Evolutionary conservation across 2,888 invertebrate genomes (phyloP).

Genomic region (Liodrosophila aerea): DNA sequence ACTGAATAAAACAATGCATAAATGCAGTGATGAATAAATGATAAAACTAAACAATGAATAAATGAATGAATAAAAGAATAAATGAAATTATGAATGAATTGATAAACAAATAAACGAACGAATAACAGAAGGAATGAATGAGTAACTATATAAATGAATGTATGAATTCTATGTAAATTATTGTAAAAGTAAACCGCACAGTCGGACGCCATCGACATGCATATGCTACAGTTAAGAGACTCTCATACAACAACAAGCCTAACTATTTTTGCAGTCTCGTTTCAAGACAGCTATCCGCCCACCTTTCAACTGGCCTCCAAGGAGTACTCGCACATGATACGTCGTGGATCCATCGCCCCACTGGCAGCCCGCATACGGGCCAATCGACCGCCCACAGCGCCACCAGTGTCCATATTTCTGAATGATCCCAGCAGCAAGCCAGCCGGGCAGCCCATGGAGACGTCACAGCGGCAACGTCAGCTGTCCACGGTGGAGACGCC

Average conservation of each 20-base stretch:
- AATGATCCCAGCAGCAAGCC: conserved; percentile 47
- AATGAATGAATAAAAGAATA: too few species aligned
- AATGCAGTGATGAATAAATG: too few species aligned
- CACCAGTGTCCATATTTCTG: conserved; percentile 80
- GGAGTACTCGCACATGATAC: conserved; percentile 81
- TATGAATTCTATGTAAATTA: too few species aligned
- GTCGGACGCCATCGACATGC: too few species aligned
- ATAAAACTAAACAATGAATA: too few species aligned
- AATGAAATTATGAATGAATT: too few species aligned
- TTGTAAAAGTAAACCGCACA: too few species aligned
- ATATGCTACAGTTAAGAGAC: too few species aligned
- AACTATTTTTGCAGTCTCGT: conserved; percentile 79
- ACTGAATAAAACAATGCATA: too few species aligned
- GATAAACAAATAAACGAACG: too few species aligned
- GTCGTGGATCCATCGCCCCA: conserved; percentile 81
- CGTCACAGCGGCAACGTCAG: conserved; percentile 15
- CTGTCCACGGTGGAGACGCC: not conserved
- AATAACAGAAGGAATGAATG: too few species aligned
- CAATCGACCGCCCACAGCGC: conserved; percentile 82
- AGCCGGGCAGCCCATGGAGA: conserved; percentile 24
- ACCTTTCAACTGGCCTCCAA: conserved; percentile 79
- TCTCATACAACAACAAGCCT: conserved; percentile 2
- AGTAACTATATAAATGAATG: too few species aligned
- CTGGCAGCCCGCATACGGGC: conserved; percentile 80
- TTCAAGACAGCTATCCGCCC: conserved; percentile 82